These are phyloP conservation scores for Xenopus petersii DNA, from an alignment of 2,797 vertebrate species.

Conservation along the genomic window DNA sequence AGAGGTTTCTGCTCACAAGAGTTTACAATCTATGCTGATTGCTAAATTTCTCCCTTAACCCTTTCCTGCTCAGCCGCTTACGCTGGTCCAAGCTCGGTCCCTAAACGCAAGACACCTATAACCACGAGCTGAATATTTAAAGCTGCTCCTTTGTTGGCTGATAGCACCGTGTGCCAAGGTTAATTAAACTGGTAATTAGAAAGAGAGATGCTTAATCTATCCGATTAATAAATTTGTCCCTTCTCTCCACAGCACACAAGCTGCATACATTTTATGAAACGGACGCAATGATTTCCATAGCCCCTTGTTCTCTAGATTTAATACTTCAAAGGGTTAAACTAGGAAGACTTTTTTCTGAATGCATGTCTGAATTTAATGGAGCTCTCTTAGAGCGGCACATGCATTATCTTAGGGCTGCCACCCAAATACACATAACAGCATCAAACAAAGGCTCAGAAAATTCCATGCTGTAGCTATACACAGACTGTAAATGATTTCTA, in stretches of 20 bases:
- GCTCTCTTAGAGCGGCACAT: neutral
- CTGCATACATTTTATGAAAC: neutral
- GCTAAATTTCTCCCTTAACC: constrained; percentile 30
- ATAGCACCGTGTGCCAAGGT: constrained; percentile 62
- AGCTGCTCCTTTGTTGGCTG: constrained; percentile 54
- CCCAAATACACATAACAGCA: too few species aligned
- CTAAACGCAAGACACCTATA: constrained; percentile 18
- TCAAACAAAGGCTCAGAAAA: constrained; percentile 3
- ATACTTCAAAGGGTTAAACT: neutral
- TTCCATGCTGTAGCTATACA: neutral
- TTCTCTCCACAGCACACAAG: constrained; percentile 24
- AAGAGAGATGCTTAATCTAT: constrained; percentile 63
- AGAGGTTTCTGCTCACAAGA: constrained; percentile 19
- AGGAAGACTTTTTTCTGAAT: neutral
- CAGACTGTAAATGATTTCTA: constrained; percentile 28
- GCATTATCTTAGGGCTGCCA: neutral
- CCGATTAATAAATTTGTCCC: constrained; percentile 61
- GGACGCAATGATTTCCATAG: constrained; percentile 5
- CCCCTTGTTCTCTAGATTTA: neutral
- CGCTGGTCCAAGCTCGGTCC: constrained; percentile 6
- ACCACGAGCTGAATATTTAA: constrained; percentile 48
- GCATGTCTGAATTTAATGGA: too few species aligned
- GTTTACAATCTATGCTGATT: constrained; percentile 34
- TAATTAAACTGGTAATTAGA: constrained; percentile 66
- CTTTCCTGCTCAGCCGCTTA: constrained; percentile 2